Evolutionary conservation across 2,888 invertebrate genomes (phyloP).

Genomic region (Lycocerus yunnanus): DNA sequence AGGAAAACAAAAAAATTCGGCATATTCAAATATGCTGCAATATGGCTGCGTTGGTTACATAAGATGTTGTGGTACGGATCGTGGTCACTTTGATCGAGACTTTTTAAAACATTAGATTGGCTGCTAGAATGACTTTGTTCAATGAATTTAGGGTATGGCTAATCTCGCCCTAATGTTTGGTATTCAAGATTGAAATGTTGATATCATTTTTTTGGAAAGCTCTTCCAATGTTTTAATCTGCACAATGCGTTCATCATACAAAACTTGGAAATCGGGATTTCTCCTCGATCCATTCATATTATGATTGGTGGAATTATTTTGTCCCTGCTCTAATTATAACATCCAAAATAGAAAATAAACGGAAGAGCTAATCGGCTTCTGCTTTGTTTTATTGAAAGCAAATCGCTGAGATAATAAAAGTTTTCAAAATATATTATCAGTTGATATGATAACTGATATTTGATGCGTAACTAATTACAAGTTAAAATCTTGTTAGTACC

Average conservation of each 20-base stretch:
- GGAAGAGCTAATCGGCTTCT: no score
- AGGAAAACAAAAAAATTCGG: neutral
- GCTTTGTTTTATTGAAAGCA: no score
- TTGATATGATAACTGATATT: neutral
- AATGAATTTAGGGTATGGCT: neutral
- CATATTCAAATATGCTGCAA: neutral
- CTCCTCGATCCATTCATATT: neutral
- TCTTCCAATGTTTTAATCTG: neutral
- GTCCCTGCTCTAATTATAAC: neutral
- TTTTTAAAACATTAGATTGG: neutral
- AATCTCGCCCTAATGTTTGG: neutral
- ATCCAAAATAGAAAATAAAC: neutral
- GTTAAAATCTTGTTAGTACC: slow-evolving; percentile 46
- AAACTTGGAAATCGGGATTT: neutral
- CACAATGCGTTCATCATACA: neutral
- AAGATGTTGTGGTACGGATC: neutral
- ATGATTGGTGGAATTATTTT: neutral
- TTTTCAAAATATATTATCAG: neutral
- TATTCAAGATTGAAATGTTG: neutral
- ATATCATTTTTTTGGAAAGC: no score
- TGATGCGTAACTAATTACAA: slow-evolving; percentile 17
- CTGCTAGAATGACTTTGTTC: neutral
- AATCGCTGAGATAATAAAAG: neutral
- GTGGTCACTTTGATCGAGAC: neutral
- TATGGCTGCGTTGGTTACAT: neutral